Evolutionary conservation across 92 coral and sea anemone species (phyloP).

Genomic region (Montipora capitata): DNA sequence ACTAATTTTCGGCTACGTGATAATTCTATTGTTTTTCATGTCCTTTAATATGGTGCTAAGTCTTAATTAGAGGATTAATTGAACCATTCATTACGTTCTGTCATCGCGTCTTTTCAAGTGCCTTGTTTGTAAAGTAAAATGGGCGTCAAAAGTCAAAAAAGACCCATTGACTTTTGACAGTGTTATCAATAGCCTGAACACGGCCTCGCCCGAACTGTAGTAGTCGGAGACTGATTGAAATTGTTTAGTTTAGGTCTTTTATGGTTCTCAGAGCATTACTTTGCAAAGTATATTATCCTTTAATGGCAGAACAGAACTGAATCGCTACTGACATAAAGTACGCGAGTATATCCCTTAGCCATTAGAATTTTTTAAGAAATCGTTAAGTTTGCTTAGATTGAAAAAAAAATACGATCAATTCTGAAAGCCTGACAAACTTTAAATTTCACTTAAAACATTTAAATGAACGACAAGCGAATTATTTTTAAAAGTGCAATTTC

Average conservation of each 20-base stretch:
- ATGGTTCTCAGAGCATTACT: neutral
- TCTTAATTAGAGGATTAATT: constrained; percentile 45
- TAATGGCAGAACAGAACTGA: no score
- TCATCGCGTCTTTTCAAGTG: constrained; percentile 7
- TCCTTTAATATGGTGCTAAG: constrained; percentile 48
- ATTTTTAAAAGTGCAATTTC: no score
- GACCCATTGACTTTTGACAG: constrained; percentile 38
- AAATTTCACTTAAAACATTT: no score
- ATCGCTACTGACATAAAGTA: no score
- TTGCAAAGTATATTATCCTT: no score
- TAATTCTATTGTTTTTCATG: constrained; percentile 39
- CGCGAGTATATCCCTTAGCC: no score
- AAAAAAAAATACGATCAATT: no score
- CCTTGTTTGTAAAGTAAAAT: neutral
- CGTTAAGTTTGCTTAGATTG: no score
- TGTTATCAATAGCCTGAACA: neutral
- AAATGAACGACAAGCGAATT: no score
- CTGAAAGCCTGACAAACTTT: no score
- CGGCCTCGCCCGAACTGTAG: constrained; percentile 10
- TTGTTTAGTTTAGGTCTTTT: neutral
- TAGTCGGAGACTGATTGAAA: neutral
- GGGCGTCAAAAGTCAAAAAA: constrained; percentile 13
- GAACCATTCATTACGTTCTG: constrained; percentile 36
- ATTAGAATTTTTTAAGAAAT: no score
- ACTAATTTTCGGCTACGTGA: constrained; percentile 49